These are phyloP conservation scores for Rhinella marina DNA, from an alignment of 2,797 vertebrate genomes.

Conservation along the genomic window DNA sequence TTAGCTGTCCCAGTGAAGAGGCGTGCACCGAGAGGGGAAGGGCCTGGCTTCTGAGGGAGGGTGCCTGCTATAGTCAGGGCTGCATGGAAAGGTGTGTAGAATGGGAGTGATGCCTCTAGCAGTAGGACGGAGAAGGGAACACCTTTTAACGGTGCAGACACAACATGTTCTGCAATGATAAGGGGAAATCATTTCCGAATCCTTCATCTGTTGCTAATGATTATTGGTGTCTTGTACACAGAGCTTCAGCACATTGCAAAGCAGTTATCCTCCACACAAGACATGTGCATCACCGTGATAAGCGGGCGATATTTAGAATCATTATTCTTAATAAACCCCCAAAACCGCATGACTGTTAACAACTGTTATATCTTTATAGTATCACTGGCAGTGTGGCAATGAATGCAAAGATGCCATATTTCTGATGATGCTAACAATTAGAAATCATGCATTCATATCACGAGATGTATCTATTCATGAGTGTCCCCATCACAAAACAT, in stretches of 20 bases:
- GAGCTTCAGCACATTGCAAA: background rate
- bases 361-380: background rate
- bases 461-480: too few species aligned
- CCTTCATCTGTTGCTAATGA: background rate
- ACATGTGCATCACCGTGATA: too few species aligned
- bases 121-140: background rate
- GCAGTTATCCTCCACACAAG: background rate
- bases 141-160: conserved; percentile 31
- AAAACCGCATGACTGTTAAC: background rate
- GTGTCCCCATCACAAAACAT: too few species aligned
- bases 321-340: background rate
- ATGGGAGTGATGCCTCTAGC: background rate
- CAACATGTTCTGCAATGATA: background rate
- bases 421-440: background rate
- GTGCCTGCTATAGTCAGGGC: background rate
- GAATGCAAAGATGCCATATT: background rate
- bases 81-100: conserved; percentile 40
- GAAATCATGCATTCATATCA: too few species aligned
- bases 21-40: conserved; percentile 21
- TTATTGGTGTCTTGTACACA: background rate
- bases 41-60: background rate
- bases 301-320: background rate
- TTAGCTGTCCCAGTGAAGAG: conserved; percentile 13
- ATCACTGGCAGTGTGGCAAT: background rate
- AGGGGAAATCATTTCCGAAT: background rate